phyloP scores from a whole-genome alignment of 53 echinoderm and acorn worm genomes.

The Echinarachnius parma region DNA sequence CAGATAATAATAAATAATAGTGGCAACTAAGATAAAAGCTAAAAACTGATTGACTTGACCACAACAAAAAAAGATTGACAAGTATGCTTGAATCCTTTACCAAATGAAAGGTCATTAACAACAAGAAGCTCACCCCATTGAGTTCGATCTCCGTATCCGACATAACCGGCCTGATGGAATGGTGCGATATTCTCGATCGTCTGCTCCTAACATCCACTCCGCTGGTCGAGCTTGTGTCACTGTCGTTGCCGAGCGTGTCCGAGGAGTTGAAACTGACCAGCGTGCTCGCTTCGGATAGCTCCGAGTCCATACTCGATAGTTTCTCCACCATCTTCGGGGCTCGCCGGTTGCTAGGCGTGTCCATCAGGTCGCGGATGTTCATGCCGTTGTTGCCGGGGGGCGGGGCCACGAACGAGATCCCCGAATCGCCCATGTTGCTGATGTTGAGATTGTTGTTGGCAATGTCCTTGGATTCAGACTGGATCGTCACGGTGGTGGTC shows the following conservation, averaged over 20 bases:
- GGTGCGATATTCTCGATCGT: slow-evolving; percentile 81
- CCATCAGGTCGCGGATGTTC: slow-evolving; percentile 20
- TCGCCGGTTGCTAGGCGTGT: slow-evolving; percentile 31
- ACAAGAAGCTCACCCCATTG: slow-evolving; percentile 67
- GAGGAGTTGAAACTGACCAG: slow-evolving; percentile 93
- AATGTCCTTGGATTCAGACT: slow-evolving; percentile 58
- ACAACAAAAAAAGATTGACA: too few relatives aligned
- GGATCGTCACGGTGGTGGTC: slow-evolving; percentile 2
- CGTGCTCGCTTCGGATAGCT: slow-evolving; percentile 90
- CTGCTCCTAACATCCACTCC: slow-evolving; percentile 47
- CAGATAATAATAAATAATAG: neutral
- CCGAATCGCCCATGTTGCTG: slow-evolving; percentile 43
- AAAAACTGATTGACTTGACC: too few relatives aligned
- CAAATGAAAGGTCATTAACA: too few relatives aligned
- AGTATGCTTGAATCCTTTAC: too few relatives aligned
- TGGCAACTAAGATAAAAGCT: too few relatives aligned
- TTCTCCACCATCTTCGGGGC: slow-evolving; percentile 63
- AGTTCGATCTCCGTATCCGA: slow-evolving; percentile 95
- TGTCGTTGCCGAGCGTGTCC: slow-evolving; percentile 91
- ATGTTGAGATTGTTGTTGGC: slow-evolving; percentile 64
- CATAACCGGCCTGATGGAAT: slow-evolving; percentile 85
- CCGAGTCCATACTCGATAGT: slow-evolving; percentile 87
- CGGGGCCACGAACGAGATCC: slow-evolving; percentile 40
- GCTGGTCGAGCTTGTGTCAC: slow-evolving; percentile 79
- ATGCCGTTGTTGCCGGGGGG: neutral